A percentile compares a stretch with the other conserved stretches of the same genome.
Conservation (phyloP, 2,797 vertebrate species). For the Enteromius afrohamiltoni region DNA sequence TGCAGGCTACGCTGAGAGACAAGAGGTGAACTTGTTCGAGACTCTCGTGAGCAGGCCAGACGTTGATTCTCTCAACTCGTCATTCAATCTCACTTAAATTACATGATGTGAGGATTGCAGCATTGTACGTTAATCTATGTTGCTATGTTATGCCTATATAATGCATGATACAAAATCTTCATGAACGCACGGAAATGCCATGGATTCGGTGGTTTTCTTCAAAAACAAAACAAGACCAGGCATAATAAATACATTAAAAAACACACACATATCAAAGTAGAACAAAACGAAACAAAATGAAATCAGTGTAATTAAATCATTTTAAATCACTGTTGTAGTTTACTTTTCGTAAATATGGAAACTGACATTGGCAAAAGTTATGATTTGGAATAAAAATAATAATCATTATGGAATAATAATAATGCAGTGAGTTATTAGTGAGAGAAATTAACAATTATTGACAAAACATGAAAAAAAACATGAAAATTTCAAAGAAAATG, state of each 20-base stretch:
- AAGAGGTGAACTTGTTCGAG: conserved; percentile 42
- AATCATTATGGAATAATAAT: too few relatives aligned
- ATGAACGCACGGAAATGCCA: not conserved
- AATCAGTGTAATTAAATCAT: not conserved
- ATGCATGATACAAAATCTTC: not conserved
- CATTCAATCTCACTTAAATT: conserved; percentile 30
- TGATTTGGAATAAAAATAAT: not conserved
- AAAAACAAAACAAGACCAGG: not conserved
- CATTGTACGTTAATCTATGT: not conserved
- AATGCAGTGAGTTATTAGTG: not conserved
- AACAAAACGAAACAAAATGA: not conserved
- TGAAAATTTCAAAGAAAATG: not conserved
- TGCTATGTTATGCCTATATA: not conserved
- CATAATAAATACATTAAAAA: not conserved
- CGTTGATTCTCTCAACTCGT: conserved; percentile 41
- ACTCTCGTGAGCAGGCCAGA: conserved; percentile 35
- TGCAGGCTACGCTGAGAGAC: conserved; percentile 45
- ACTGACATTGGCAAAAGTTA: not conserved
- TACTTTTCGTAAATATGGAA: not conserved
- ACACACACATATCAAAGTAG: not conserved
- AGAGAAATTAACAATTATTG: not conserved
- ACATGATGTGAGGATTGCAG: conserved; percentile 39
- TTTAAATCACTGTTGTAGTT: not conserved
- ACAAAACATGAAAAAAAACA: not conserved
- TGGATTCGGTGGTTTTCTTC: not conserved